Evolutionary conservation across 2,113 vertebrate species (phyloP).

Genomic region (Pomatorhinus ruficollis): DNA sequence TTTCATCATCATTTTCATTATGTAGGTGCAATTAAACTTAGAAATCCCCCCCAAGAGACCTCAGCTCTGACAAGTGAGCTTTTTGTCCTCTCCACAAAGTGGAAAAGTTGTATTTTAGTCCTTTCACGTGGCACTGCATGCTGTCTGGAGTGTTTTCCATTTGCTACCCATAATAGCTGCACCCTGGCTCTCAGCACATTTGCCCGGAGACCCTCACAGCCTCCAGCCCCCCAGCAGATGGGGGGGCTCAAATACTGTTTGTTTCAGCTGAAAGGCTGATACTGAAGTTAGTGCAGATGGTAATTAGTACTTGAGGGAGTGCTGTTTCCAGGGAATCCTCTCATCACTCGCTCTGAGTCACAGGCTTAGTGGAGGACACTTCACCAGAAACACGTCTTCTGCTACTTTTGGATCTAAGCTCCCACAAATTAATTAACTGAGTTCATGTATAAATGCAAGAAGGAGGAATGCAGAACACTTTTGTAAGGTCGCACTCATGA

Average conservation of each 20-base stretch:
- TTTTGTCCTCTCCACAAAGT: background rate
- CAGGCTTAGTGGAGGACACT: background rate
- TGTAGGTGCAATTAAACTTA: background rate
- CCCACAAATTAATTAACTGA: background rate
- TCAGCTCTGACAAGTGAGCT: background rate
- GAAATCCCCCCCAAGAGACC: background rate
- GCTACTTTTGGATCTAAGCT: background rate
- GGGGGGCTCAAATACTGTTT: background rate
- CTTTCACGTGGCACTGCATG: rapidly evolving
- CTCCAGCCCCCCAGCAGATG: rapidly evolving
- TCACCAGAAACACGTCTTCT: background rate
- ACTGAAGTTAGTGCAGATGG: background rate
- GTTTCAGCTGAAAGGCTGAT: background rate
- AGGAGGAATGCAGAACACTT: background rate
- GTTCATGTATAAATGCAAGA: background rate
- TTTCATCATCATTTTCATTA: background rate
- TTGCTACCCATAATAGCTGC: rapidly evolving
- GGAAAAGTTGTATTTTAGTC: background rate
- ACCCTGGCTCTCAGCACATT: rapidly evolving
- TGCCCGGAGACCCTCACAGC: background rate
- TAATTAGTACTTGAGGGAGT: conserved; percentile 18
- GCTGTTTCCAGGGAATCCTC: conserved; percentile 43
- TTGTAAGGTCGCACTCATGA: background rate
- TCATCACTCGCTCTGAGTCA: background rate
- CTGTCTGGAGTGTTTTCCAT: background rate